Base-by-base conservation (phyloP, 1,140 invertebrate genomes). In the Adelges cooleyi region DNA sequence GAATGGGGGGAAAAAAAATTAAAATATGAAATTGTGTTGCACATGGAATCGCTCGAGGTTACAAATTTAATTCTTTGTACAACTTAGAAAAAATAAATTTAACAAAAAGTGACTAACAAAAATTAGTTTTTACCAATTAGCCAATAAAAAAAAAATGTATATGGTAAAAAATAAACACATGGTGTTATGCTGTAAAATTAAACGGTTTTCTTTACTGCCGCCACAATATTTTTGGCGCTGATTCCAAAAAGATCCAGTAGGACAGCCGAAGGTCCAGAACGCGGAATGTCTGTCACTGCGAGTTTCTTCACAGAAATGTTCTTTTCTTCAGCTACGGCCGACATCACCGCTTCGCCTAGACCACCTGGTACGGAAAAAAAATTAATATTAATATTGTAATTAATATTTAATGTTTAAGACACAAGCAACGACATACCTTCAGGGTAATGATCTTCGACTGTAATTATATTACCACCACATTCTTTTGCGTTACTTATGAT, bases 381-480 rank as follows among this genome's bases (percentile, higher is more conserved):
- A 51, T 22, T 48, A n/a, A n/a, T n/a, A n/a, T n/a, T n/a, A n/a
- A n/a, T n/a, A 8, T 17, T 17, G 5, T 48, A 51, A 3, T 51
- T 51, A 51, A n/a, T 33, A 20, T 52, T 29, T 2, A 50, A 8
- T 23, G 46, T 3, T 46, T 3, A 51, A 67, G n/a, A n/a, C n/a
- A n/a, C n/a, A n/a, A n/a, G n/a, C n/a, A n/a, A n/a, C n/a, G n/a
- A n/a, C 23, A 25, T 69, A 89, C 88, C 91, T 78, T 92, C 86
- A 48, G 86, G 81, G 74, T 99, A 99, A 77, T 99, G 96, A 77
- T 99, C 96, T 75, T 99, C 96, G 5, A 97, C 92, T 27, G 93
- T 93, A 46, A 99, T 71, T 38, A 98, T 82, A 23, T 83, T 80
- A 0, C 92, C 92, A 36, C 86, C 87, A 66, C 82, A 85, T 51